Conservation (phyloP, 2,797 vertebrate species). For the Trachurus trachurus region DNA sequence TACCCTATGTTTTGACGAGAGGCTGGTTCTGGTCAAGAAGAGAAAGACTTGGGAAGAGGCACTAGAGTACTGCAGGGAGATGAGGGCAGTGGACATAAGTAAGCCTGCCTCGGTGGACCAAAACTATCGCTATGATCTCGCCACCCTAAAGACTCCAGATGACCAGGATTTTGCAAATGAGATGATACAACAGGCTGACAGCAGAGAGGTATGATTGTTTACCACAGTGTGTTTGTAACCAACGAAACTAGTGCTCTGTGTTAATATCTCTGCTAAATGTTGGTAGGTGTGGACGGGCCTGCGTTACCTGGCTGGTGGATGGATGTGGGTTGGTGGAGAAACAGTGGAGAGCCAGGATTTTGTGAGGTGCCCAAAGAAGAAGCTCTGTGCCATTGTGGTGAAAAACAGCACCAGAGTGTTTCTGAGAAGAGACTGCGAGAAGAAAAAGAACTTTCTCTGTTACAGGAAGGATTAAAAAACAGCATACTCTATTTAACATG, state of each 20-base stretch:
- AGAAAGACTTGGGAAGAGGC: constrained; percentile 45
- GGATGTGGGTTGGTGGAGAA: constrained; percentile 45
- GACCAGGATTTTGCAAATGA: not conserved
- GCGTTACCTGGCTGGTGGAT: constrained; percentile 42
- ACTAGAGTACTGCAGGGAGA: constrained; percentile 31
- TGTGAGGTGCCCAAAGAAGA: fast-evolving
- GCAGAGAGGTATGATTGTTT: constrained; percentile 1
- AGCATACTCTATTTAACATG: too few relatives aligned
- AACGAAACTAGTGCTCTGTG: not conserved
- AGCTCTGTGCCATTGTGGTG: constrained; percentile 5
- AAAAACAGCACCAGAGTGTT: fast-evolving
- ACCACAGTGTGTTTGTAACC: not conserved
- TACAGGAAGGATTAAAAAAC: constrained; percentile 5
- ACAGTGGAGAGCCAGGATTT: fast-evolving
- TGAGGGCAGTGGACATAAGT: not conserved
- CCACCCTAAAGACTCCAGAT: constrained; percentile 4
- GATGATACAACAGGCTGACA: not conserved
- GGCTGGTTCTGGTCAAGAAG: constrained; percentile 38
- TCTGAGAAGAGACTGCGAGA: not conserved
- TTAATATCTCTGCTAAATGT: constrained; percentile 5
- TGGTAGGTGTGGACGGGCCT: constrained; percentile 55
- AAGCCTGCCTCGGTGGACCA: not conserved
- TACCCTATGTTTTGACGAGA: not conserved
- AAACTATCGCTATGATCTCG: constrained; percentile 39
- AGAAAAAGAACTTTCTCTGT: constrained; percentile 36